Base-by-base conservation (phyloP, 2,888 invertebrate species). In the Nomada goodeniana region DNA sequence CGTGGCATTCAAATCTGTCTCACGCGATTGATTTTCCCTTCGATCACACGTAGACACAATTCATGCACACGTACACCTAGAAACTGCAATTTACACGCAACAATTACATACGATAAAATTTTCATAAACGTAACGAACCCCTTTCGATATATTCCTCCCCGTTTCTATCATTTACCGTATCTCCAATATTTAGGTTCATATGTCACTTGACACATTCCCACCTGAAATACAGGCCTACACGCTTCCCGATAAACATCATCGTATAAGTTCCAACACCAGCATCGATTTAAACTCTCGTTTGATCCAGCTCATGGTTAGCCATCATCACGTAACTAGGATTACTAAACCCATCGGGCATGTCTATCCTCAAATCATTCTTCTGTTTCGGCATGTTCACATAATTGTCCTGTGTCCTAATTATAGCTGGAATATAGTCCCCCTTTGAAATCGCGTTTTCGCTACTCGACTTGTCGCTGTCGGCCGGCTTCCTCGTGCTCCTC, bases 331-430 rank as follows among this genome's bases (percentile, higher is more conserved):
- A 94, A 79, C 93, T 93, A 7, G 94, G 94, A 89, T 94, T 94
- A 44, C 91, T 92, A 69, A 93, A 94, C 64, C 93, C 91, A 52
- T 91, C 91, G 0, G 92, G 90, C 20, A 83, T 65, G 18, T 90
- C 89, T 55, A 84, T 89, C 26, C 83, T 92, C 29, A 94, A 86
- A 80, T 93, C 92, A 84, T 89, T 93, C 85, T 95, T 95, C 82
- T 95, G 94, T 82, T 94, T 94, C 0, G 95, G 95, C 94, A 95
- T 94, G 86, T 95, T 95, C 1, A 95, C 94, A 85, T 95, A 95
- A 92, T 95, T 95, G 84, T 95, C 95, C 36, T 92, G 89, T 0
- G 93, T 92, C 13, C 87, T 88, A 15, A 92, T 91, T 20, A 92
- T 92, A 11, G 87, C 60, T 42, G 93, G 92, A 7, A 91, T 85